Conservation (phyloP, 2,888 invertebrate genomes). For the Brachynemurus nebulosus region DNA sequence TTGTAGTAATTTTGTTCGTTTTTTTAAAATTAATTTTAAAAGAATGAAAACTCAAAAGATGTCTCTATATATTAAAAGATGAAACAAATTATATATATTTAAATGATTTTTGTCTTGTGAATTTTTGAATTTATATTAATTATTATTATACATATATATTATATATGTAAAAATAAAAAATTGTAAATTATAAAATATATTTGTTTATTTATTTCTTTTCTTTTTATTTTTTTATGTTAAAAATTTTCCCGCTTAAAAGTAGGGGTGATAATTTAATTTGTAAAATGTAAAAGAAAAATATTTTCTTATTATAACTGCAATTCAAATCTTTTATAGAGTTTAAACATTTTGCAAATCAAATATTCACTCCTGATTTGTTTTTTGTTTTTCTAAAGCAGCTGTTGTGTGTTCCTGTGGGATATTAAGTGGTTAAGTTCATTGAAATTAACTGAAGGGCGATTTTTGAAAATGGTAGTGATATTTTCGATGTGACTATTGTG, state of each 20-base stretch:
- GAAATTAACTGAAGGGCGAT: too few species aligned
- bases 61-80: constrained; percentile 7
- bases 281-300: too few species aligned
- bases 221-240: not conserved
- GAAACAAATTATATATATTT: constrained; percentile 3
- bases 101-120: constrained; percentile 32
- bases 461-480: too few species aligned
- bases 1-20: not conserved
- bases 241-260: not conserved
- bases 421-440: too few species aligned
- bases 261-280: too few species aligned
- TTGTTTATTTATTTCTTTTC: not conserved
- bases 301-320: too few species aligned
- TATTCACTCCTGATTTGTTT: too few species aligned
- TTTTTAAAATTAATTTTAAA: not conserved
- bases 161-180: constrained; percentile 35
- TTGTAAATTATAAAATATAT: constrained; percentile 25
- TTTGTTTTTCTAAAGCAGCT: too few species aligned
- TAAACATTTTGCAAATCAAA: too few species aligned
- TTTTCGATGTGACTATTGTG: too few species aligned
- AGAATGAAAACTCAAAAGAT: constrained; percentile 1
- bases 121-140: constrained; percentile 30
- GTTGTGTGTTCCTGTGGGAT: too few species aligned
- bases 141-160: constrained; percentile 30
- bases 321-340: too few species aligned